These are phyloP conservation scores for Notoglanidium macrostoma DNA, from an alignment of 2,797 vertebrate species.

Conservation along the genomic window DNA sequence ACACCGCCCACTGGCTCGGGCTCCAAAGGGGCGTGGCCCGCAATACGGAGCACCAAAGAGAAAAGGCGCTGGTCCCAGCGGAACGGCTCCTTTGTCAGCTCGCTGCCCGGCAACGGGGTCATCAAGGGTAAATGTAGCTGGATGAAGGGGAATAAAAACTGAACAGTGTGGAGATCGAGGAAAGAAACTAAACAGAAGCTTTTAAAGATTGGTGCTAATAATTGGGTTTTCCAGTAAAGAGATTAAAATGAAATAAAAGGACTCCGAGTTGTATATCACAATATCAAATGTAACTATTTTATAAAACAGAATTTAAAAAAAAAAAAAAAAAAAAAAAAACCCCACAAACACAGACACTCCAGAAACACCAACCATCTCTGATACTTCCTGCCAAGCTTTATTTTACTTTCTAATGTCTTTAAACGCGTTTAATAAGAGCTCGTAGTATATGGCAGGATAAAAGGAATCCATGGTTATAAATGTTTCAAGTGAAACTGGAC, in stretches of 20 bases:
- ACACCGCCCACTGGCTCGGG: conserved; percentile 86
- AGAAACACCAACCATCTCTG: background rate
- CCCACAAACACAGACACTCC: no score
- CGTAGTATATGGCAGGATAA: background rate
- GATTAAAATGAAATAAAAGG: background rate
- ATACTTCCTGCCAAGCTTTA: background rate
- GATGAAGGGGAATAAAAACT: conserved; percentile 41
- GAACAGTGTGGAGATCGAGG: background rate
- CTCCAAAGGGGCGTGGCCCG: conserved; percentile 85
- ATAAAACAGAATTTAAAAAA: background rate
- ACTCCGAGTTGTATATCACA: background rate
- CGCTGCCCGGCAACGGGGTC: conserved; percentile 94
- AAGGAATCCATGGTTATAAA: background rate
- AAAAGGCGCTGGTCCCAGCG: conserved; percentile 98
- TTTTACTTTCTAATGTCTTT: background rate
- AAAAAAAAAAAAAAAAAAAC: background rate
- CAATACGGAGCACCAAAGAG: conserved; percentile 88
- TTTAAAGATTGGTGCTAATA: background rate
- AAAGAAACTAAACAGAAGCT: background rate
- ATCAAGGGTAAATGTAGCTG: conserved; percentile 95
- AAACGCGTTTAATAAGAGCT: background rate
- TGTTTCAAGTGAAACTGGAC: background rate
- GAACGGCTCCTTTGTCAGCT: conserved; percentile 96
- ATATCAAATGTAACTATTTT: background rate
- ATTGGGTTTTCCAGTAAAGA: background rate